Conservation (phyloP, 2,113 vertebrate genomes). For the Heliornis fulica region DNA sequence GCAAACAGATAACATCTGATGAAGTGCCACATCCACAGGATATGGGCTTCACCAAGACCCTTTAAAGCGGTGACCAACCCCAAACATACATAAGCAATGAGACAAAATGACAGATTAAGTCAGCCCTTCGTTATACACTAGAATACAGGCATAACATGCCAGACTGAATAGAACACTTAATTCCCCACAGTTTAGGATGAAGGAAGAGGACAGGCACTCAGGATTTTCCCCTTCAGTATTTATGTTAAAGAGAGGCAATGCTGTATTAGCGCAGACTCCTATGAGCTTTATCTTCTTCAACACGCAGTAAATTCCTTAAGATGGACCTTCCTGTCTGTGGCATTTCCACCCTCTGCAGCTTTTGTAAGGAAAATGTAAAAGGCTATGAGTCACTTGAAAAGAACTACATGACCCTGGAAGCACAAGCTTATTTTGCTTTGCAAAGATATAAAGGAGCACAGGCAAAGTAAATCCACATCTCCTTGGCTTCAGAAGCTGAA, state of each 20-base stretch:
- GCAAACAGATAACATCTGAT: background rate
- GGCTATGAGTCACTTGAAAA: background rate
- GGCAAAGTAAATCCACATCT: constrained; percentile 5
- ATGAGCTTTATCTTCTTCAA: background rate
- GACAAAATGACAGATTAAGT: background rate
- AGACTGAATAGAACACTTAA: background rate
- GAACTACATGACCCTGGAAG: background rate
- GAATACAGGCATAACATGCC: background rate
- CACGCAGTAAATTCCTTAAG: background rate
- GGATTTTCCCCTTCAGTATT: background rate
- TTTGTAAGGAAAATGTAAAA: background rate
- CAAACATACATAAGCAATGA: background rate
- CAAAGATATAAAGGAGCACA: background rate
- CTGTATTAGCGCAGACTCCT: background rate
- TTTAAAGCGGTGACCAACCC: background rate
- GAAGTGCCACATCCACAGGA: background rate
- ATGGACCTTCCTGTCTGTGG: background rate
- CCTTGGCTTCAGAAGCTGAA: constrained; percentile 18
- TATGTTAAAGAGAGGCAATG: background rate
- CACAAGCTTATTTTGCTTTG: background rate
- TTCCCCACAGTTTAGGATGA: background rate
- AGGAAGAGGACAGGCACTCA: background rate
- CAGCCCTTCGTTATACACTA: background rate
- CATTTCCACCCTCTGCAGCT: background rate
- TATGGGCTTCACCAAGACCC: background rate